Base-by-base conservation (phyloP, 2,797 vertebrate species). In the Gymnoscopelus braueri region DNA sequence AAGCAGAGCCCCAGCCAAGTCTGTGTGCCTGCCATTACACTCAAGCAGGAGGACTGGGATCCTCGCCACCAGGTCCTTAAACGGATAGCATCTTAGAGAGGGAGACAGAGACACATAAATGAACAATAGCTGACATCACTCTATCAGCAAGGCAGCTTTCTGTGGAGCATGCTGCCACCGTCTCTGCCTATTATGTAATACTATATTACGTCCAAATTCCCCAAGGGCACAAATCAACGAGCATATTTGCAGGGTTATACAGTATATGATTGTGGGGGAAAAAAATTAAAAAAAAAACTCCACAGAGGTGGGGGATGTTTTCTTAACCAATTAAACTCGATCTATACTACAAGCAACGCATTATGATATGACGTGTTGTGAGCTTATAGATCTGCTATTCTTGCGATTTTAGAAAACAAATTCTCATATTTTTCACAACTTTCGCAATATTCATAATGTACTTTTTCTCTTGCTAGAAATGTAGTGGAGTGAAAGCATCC, bases 91-190 rank as follows among this genome's bases (percentile, higher is more conserved):
- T 82, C 76, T 73, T 55, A 68, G 52, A 70, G 61, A 60, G 11
- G 9, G 56, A 26, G 7, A 51, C 58, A 56, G 69, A 69, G 32
- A 68, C 63, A 65, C 80, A 86, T 83, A 80, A 85, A 87, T 84
- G 85, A 90, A 87, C 69, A 88, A 80, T 82, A 67, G 67, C 74
- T 63, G 77, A 73, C 80, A 80, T 77, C 80, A 71, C 76, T 81
- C 51, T 60, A 29, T 39, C 65, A 60, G 79, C 60, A 59, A 80
- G 72, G 57, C 66, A 65, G 76, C 81, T 79, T 76, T 85, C 81
- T 87, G 85, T 65, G 67, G 68, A 63, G 68, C 72, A 51, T 81
- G 62, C 81, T 82, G 85, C 65, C 69, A 68, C 72, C 54, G 49
- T 83, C 72, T 60, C 81, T 61, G 74, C 59, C 70, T 56, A 48